Evolutionary conservation across 2,888 invertebrate species (phyloP).

Genomic region (Nephrotoma guestfalica): DNA sequence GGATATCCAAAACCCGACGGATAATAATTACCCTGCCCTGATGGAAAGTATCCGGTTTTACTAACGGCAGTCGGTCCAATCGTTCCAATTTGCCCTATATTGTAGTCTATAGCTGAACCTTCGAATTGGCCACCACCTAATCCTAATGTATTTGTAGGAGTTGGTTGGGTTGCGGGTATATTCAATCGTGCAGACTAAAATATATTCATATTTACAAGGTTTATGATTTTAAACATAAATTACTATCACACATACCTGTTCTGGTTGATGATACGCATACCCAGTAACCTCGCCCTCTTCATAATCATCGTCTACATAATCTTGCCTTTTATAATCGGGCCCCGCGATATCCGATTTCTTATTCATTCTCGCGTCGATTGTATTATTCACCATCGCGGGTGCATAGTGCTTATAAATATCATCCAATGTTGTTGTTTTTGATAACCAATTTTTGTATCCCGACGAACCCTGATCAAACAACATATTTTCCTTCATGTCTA

Average conservation of each 20-base stretch:
- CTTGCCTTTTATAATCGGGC: conserved; percentile 14
- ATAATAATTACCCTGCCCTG: conserved; percentile 6
- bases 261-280: conserved; percentile 20
- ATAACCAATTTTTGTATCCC: conserved; percentile 59
- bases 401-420: conserved; percentile 50
- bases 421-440: conserved; percentile 53
- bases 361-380: conserved; percentile 12
- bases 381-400: conserved; percentile 11
- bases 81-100: not conserved
- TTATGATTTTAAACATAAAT: not conserved
- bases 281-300: conserved; percentile 46
- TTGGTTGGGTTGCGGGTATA: not conserved
- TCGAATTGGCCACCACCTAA: conserved; percentile 1
- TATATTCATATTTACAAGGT: not conserved
- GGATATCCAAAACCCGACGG: conserved; percentile 2
- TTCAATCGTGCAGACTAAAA: not conserved
- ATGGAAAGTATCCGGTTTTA: conserved; percentile 11
- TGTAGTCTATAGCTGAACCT: not conserved
- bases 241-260: not conserved
- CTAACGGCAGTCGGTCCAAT: conserved; percentile 7
- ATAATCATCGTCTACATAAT: conserved; percentile 37
- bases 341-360: conserved; percentile 26
- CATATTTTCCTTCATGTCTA: conserved; percentile 28
- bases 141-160: not conserved
- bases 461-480: conserved; percentile 56